Evolutionary conservation across 92 coral and sea anemone species (phyloP).

Genomic region (Palythoa heliodiscus): DNA sequence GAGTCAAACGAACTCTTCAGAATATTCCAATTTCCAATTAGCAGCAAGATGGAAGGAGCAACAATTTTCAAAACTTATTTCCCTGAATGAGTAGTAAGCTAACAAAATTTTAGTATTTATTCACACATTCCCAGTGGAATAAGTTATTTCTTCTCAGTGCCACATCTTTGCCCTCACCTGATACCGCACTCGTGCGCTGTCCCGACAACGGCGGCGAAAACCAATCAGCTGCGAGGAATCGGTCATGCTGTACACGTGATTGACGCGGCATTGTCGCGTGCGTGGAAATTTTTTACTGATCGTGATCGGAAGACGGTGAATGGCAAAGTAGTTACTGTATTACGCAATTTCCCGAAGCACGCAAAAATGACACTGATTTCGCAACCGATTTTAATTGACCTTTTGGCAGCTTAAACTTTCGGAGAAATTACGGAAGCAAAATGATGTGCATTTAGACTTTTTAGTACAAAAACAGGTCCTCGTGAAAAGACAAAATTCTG

Average conservation of each 20-base stretch:
- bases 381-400: too few relatives aligned
- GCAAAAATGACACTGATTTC: too few relatives aligned
- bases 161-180: background rate
- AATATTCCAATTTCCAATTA: background rate
- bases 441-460: too few relatives aligned
- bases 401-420: too few relatives aligned
- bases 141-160: background rate
- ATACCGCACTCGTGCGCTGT: background rate
- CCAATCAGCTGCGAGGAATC: slow-evolving; percentile 35
- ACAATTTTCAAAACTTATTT: background rate
- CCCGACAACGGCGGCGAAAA: background rate
- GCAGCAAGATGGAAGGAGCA: background rate
- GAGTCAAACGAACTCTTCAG: background rate
- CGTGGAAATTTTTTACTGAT: background rate
- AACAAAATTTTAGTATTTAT: background rate
- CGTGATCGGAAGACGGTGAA: background rate
- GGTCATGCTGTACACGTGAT: slow-evolving; percentile 41
- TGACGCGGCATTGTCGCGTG: slow-evolving; percentile 2
- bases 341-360: too few relatives aligned
- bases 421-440: too few relatives aligned
- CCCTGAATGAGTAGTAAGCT: background rate
- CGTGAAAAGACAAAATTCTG: too few relatives aligned
- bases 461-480: too few relatives aligned
- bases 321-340: too few relatives aligned
- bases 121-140: background rate